Percentiles rank a stretch among this genome's conserved stretches.
These are phyloP conservation scores for Nephrotoma flavescens DNA, from an alignment of 2,888 invertebrate species.

Conservation along the genomic window DNA sequence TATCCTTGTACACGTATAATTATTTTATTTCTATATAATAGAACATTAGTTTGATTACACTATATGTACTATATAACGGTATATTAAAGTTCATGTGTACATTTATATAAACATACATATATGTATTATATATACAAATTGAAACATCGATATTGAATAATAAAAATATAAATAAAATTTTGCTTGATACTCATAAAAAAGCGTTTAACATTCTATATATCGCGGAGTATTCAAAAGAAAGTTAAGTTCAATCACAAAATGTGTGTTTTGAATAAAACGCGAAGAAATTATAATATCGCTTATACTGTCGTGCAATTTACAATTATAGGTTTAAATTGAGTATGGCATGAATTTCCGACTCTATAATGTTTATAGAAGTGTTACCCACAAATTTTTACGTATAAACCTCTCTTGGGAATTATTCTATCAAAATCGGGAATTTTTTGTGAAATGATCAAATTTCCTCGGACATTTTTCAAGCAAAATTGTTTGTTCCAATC, in stretches of 20 bases:
- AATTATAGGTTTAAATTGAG: not conserved
- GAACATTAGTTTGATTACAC: not conserved
- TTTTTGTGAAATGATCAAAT: too few species aligned
- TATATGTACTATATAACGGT: too few species aligned
- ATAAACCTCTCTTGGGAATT: too few species aligned
- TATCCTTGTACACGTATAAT: not conserved
- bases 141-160: not conserved
- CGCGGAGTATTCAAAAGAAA: not conserved
- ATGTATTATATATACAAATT: too few species aligned
- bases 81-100: too few species aligned
- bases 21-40: not conserved
- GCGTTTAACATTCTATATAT: not conserved
- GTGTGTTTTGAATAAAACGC: not conserved
- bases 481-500: too few species aligned
- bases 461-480: too few species aligned
- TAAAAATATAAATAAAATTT: not conserved
- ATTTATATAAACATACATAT: too few species aligned
- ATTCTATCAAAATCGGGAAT: too few species aligned
- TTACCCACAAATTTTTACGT: too few species aligned
- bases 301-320: not conserved
- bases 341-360: too few species aligned
- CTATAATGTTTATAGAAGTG: too few species aligned
- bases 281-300: not conserved
- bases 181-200: not conserved
- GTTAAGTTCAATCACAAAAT: not conserved